phyloP scores from a whole-genome alignment of 2,797 vertebrate species.

The Chelon labrosus region DNA sequence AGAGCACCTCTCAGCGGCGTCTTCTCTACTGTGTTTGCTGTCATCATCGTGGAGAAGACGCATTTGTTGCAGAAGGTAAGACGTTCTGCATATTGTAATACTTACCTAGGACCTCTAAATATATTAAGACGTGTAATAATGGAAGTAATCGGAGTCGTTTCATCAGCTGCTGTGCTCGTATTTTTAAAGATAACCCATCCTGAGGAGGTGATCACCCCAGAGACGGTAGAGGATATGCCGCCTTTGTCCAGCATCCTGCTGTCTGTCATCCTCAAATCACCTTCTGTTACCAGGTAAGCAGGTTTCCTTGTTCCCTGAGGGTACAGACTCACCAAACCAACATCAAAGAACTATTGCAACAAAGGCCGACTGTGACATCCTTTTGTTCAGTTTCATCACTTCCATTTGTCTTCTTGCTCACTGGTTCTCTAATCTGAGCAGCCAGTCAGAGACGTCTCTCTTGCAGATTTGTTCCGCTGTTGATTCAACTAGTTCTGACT shows the following conservation, averaged over 20 bases:
- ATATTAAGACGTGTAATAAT: too few species aligned
- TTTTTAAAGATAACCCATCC: slow-evolving; percentile 80
- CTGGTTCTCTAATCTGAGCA: too few species aligned
- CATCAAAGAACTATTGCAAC: too few species aligned
- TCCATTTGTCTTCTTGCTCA: too few species aligned
- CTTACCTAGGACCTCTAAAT: too few species aligned
- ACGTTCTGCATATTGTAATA: neutral
- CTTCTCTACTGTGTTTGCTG: slow-evolving; percentile 90
- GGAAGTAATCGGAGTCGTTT: too few species aligned
- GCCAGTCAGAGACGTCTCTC: too few species aligned
- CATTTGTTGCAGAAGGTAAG: slow-evolving; percentile 88
- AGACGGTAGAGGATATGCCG: slow-evolving; percentile 87
- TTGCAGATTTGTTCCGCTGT: too few species aligned
- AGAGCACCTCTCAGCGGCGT: slow-evolving; percentile 81
- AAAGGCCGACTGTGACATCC: too few species aligned
- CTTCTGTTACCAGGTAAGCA: slow-evolving; percentile 86
- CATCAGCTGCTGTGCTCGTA: slow-evolving; percentile 8
- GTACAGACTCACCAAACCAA: too few species aligned
- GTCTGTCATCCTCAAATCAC: slow-evolving; percentile 84
- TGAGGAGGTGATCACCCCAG: slow-evolving; percentile 83
- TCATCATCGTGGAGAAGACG: slow-evolving; percentile 89
- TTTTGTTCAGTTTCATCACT: too few species aligned
- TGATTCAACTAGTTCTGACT: too few species aligned
- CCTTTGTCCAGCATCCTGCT: slow-evolving; percentile 89
- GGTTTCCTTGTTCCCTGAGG: neutral